phyloP scores from a whole-genome alignment of 2,797 vertebrate species.

The Tolypeutes matacus region DNA sequence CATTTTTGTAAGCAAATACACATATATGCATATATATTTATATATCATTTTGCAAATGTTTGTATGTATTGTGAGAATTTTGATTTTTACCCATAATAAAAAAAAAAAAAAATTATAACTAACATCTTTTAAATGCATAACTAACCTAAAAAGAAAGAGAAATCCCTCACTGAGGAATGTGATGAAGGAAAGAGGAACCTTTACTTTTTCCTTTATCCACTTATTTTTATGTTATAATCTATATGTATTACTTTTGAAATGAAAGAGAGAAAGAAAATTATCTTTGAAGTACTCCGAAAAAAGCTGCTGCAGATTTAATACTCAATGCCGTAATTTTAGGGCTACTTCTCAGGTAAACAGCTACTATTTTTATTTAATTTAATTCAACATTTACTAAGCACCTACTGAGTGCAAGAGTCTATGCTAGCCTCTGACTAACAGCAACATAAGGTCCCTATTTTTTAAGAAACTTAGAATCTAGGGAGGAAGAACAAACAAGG shows the following conservation, averaged over 20 bases:
- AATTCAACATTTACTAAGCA: constrained; percentile 40
- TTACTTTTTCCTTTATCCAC: constrained; percentile 42
- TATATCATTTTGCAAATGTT: no score
- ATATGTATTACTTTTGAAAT: constrained; percentile 53
- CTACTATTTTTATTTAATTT: constrained; percentile 41
- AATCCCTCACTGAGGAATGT: neutral
- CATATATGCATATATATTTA: no score
- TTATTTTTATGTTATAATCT: constrained; percentile 61
- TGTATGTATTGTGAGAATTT: no score
- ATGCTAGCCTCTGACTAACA: neutral
- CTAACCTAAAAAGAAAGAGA: constrained; percentile 36
- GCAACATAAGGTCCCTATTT: neutral
- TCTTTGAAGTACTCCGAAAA: neutral
- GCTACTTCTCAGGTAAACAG: constrained; percentile 35
- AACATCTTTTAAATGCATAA: constrained; percentile 52
- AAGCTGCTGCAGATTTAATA: neutral
- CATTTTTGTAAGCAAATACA: no score
- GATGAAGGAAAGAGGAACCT: neutral
- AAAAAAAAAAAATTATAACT: constrained; percentile 29
- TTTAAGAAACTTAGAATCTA: constrained; percentile 59
- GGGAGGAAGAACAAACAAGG: constrained; percentile 22
- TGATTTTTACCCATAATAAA: no score
- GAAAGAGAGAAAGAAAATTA: constrained; percentile 49
- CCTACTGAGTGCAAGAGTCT: constrained; percentile 9
- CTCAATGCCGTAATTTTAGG: neutral